A percentile compares a stretch with the other conserved stretches of the same genome.
phyloP scores from a whole-genome alignment of 2,888 invertebrate species.

The Cantharis nigra region DNA sequence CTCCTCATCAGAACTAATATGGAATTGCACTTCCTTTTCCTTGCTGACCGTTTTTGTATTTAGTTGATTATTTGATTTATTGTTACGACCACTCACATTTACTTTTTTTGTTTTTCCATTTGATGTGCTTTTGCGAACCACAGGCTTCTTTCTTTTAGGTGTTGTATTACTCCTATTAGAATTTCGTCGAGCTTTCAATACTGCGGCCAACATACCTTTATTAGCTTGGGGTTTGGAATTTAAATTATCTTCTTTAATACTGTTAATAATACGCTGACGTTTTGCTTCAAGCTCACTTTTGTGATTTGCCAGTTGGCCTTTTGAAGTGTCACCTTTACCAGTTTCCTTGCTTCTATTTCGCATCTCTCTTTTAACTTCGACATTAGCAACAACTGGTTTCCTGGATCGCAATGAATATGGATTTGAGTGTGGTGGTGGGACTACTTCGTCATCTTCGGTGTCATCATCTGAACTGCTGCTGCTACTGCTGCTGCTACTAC shows the following conservation, averaged over 20 bases:
- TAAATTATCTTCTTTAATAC: conserved; percentile 28
- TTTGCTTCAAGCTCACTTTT: conserved; percentile 42
- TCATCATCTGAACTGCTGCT: conserved; percentile 13
- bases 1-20: conserved; percentile 40
- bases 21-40: conserved; percentile 22
- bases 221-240: conserved; percentile 15
- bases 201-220: background rate
- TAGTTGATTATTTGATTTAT: conserved; percentile 10
- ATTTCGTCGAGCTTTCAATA: background rate
- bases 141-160: background rate
- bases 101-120: background rate
- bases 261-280: conserved; percentile 41
- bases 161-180: background rate
- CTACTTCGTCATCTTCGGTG: background rate
- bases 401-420: conserved; percentile 29
- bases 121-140: background rate
- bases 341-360: conserved; percentile 1
- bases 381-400: background rate
- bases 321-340: background rate
- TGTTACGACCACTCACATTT: background rate
- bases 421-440: background rate
- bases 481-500: conserved; percentile 9
- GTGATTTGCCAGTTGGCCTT: background rate
- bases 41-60: background rate
- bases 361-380: background rate